Evolutionary conservation across 1,140 invertebrate genomes (phyloP).

Genomic region (Drosophila sp.): DNA sequence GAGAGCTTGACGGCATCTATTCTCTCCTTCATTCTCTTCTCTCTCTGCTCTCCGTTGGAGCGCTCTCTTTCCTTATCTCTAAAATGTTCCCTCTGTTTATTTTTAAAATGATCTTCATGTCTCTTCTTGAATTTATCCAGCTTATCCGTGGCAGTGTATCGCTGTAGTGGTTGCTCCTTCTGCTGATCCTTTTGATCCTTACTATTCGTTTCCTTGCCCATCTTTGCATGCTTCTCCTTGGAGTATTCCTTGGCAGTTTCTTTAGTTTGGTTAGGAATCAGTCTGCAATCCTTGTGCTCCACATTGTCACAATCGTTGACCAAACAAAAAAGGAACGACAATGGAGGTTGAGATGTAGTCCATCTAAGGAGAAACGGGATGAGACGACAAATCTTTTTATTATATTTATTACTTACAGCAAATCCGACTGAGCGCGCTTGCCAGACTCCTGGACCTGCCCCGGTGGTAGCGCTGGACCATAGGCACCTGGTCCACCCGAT

Average conservation of each 20-base stretch:
- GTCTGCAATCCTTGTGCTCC: slow-evolving; percentile 52
- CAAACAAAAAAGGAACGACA: slow-evolving; percentile 55
- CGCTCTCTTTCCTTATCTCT: slow-evolving; percentile 17
- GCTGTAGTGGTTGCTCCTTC: slow-evolving; percentile 2
- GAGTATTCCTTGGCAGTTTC: slow-evolving; percentile 12
- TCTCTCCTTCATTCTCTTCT: not conserved
- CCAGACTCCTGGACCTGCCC: slow-evolving; percentile 1
- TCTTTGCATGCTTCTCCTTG: slow-evolving; percentile 4
- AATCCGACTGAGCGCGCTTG: slow-evolving; percentile 54
- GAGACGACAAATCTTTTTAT: not conserved
- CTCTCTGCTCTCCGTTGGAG: not conserved
- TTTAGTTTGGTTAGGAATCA: not conserved
- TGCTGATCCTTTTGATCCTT: slow-evolving; percentile 19
- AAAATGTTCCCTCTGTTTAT: slow-evolving; percentile 14
- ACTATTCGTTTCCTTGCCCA: slow-evolving; percentile 3
- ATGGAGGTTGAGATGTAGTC: slow-evolving; percentile 50
- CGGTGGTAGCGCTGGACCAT: slow-evolving; percentile 42
- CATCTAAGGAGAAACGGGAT: slow-evolving; percentile 39
- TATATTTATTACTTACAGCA: slow-evolving; percentile 43
- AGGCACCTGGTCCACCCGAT: not conserved
- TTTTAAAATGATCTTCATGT: not conserved
- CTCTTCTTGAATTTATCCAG: slow-evolving; percentile 9
- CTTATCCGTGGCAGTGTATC: slow-evolving; percentile 7
- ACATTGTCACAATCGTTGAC: slow-evolving; percentile 47
- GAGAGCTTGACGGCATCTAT: not conserved